Base-by-base conservation (phyloP, 2,113 vertebrate genomes). In the Phoenicopterus ruber region DNA sequence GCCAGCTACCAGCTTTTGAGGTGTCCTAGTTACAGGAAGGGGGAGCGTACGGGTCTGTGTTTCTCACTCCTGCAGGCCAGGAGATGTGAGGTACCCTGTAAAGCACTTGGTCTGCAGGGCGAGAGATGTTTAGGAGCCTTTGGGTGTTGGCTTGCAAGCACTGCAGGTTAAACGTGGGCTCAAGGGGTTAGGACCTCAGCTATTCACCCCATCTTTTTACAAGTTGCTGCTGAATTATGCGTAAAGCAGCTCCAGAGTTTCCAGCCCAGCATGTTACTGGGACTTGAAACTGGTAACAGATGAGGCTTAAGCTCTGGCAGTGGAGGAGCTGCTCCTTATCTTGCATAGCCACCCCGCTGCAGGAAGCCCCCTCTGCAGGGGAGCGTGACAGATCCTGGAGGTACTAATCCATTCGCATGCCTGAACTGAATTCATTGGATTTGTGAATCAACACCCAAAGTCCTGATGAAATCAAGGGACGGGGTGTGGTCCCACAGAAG, bases 21-120 rank as follows among this genome's bases (percentile, higher is more conserved):
- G 21, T 85, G 49, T 76, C 87, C 62, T 87, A 11, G 76, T 92
- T 94, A 86, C 63, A 58, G 38, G 70, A 52, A 59, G 21, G 20
- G 24, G 61, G 52, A 25, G 28, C 10, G 5, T 13, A 6, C 5
- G 6, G 31, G 59, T 50, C 1, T 0, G 19, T 40, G 55, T 31
- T 94, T 76, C 50, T 93, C 19, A 7, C 10, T 72, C n/a, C 25
- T 34, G 2, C 14, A 52, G 69, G 31, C 36, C 11, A 31, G 58
- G 52, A 72, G 29, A 12, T 38, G 55, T 10, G 12, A 74, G 32
- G 50, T 32, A 59, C 29, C 29, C 31, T 15, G 29, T 46, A 55
- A 84, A 91, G 31, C n/a, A 2, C 47, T 74, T 32, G 38, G 10
- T 8, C 34, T 91, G 1, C 18, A 52, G 17, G 6, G 4, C 1